Percentiles rank a stretch among this genome's conserved stretches.
Evolutionary conservation across 2,113 vertebrate genomes (phyloP).

Genomic region (Forbesichthys papilliferus): DNA sequence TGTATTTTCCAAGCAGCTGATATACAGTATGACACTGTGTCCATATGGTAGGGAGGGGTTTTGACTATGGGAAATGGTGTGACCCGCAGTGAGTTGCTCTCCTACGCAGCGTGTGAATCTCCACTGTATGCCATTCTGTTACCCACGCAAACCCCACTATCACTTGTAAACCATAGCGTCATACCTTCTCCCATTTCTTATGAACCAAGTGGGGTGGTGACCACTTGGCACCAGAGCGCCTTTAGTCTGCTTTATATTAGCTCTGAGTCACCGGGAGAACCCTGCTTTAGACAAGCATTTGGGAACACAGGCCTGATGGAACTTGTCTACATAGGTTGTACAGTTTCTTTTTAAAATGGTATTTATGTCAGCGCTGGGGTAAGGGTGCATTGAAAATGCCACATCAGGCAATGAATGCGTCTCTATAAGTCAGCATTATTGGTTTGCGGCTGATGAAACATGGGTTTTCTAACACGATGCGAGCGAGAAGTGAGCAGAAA

Average conservation of each 20-base stretch:
- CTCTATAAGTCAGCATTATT: constrained; percentile 1
- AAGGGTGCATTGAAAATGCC: constrained; percentile 7
- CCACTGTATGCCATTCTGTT: constrained; percentile 22
- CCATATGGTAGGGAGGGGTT: constrained; percentile 36
- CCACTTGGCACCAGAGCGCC: constrained; percentile 62
- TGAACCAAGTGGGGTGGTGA: constrained; percentile 75
- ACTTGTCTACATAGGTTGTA: constrained; percentile 31
- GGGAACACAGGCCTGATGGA: constrained; percentile 63
- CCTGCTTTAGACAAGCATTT: constrained; percentile 59
- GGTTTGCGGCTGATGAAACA: constrained; percentile 40
- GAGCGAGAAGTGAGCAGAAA: constrained; percentile 31
- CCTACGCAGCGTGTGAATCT: constrained; percentile 60
- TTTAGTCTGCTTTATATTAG: constrained; percentile 84
- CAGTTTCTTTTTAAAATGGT: neutral
- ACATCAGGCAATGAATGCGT: neutral
- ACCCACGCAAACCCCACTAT: constrained; percentile 43
- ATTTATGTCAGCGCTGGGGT: constrained; percentile 25
- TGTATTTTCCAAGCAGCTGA: too few species aligned
- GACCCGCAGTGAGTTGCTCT: constrained; percentile 46
- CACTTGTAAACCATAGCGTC: constrained; percentile 53
- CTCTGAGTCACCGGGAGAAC: constrained; percentile 78
- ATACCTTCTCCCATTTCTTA: constrained; percentile 42
- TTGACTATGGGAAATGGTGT: constrained; percentile 53
- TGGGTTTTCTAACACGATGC: constrained; percentile 42
- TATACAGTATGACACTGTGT: constrained; percentile 16